These are phyloP conservation scores for Dendroctonus valens DNA, from an alignment of 1,140 invertebrate species.

Conservation along the genomic window DNA sequence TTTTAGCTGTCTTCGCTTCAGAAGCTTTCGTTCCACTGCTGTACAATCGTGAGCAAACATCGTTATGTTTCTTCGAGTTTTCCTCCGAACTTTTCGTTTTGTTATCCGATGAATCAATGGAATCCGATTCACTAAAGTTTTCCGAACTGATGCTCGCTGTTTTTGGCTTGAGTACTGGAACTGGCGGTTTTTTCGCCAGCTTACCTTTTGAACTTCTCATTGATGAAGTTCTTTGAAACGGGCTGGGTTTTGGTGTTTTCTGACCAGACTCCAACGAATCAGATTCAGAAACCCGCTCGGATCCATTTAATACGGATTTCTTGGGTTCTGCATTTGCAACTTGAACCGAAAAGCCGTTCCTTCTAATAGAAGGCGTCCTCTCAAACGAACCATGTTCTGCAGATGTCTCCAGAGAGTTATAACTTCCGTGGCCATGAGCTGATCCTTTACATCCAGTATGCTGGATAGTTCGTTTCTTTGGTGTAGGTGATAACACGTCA, in stretches of 20 bases:
- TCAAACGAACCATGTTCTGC: conserved; percentile 31
- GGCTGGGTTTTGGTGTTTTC: conserved; percentile 12
- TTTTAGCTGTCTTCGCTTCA: conserved; percentile 58
- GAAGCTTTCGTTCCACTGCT: conserved; percentile 58
- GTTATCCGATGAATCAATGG: conserved; percentile 41
- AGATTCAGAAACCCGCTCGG: conserved; percentile 7
- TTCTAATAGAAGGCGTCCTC: conserved; percentile 32
- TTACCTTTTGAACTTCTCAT: conserved; percentile 21
- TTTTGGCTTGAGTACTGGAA: conserved; percentile 25
- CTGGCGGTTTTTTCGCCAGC: conserved; percentile 16
- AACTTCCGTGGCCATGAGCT: conserved; percentile 56
- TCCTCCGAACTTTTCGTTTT: conserved; percentile 32
- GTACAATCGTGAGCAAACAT: conserved; percentile 52
- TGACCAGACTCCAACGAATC: conserved; percentile 1
- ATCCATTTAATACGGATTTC: conserved; percentile 1
- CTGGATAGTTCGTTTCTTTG: conserved; percentile 56
- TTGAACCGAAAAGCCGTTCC: background rate
- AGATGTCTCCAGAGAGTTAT: conserved; percentile 14
- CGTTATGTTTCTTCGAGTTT: conserved; percentile 45
- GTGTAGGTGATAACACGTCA: conserved; percentile 53
- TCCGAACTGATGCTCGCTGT: conserved; percentile 55
- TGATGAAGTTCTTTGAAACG: conserved; percentile 36
- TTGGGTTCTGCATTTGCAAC: conserved; percentile 4
- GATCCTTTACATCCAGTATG: conserved; percentile 70
- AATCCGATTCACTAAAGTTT: conserved; percentile 58